Evolutionary conservation across 2,797 vertebrate species (phyloP).

Genomic region (Hemitrygon akajei): DNA sequence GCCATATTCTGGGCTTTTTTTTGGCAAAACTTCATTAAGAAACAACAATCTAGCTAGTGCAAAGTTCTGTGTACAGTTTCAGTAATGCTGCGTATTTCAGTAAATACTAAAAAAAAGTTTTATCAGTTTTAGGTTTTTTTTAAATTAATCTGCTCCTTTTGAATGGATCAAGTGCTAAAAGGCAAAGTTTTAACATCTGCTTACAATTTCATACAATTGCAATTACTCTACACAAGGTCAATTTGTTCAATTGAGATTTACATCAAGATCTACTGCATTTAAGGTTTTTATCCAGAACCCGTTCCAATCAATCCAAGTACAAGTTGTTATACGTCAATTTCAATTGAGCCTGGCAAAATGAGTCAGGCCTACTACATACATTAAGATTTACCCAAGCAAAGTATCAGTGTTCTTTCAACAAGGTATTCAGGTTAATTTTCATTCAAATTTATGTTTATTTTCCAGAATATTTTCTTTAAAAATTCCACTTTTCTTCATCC

Average conservation of each 20-base stretch:
- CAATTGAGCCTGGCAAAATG: slow-evolving; percentile 60
- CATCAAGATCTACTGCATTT: slow-evolving; percentile 75
- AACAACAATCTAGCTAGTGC: neutral
- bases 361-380: neutral
- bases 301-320: slow-evolving; percentile 67
- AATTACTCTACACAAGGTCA: slow-evolving; percentile 83
- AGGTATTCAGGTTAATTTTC: too few species aligned
- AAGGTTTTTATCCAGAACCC: slow-evolving; percentile 50
- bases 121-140: neutral
- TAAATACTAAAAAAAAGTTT: neutral
- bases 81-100: neutral
- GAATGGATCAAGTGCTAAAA: slow-evolving; percentile 52
- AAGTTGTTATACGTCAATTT: slow-evolving; percentile 65
- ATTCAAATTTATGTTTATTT: neutral
- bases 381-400: neutral
- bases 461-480: neutral
- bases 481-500: neutral
- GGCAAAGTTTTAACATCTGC: slow-evolving; percentile 78
- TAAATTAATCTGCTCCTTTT: slow-evolving; percentile 22
- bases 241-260: slow-evolving; percentile 83
- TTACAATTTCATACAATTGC: slow-evolving; percentile 91
- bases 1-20: neutral
- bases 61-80: neutral
- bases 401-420: neutral
- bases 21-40: neutral